Percentiles rank a stretch among this genome's conserved stretches.
Evolutionary conservation across 2,113 vertebrate species (phyloP).

Genomic region (Mesocricetus auratus): DNA sequence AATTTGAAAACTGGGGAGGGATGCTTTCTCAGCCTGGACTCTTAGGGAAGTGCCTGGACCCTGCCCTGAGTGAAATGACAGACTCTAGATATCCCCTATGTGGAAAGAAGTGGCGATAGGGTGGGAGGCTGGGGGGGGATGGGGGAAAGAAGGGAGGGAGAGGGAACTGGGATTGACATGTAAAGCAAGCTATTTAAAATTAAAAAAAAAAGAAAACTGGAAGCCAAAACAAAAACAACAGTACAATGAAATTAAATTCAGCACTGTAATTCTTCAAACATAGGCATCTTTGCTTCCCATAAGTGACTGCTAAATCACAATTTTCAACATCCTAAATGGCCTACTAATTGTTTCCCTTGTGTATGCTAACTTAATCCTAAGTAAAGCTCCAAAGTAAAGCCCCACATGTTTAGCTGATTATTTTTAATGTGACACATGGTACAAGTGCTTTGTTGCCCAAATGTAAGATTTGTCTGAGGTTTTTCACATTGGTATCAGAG

Average conservation of each 20-base stretch:
- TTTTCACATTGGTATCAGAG: background rate
- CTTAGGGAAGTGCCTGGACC: too few species aligned
- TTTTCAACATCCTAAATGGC: conserved; percentile 32
- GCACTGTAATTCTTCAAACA: background rate
- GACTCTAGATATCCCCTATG: too few species aligned
- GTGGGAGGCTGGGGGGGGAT: too few species aligned
- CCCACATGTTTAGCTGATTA: background rate
- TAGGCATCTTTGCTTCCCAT: background rate
- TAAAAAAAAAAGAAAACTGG: too few species aligned
- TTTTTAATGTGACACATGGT: background rate
- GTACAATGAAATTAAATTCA: conserved; percentile 6
- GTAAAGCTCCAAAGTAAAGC: background rate
- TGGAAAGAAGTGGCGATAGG: too few species aligned
- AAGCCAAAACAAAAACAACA: conserved; percentile 45
- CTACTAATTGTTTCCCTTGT: background rate
- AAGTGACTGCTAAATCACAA: conserved; percentile 8
- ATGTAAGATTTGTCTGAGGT: background rate
- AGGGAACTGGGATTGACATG: too few species aligned
- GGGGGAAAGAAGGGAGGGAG: too few species aligned
- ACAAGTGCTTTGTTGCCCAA: background rate
- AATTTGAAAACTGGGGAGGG: background rate
- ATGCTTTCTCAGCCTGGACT: too few species aligned
- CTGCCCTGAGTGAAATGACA: too few species aligned
- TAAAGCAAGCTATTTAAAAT: too few species aligned
- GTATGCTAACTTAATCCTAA: background rate